Conservation (phyloP, 2,113 vertebrate genomes). For the Trematocara marginatum region DNA sequence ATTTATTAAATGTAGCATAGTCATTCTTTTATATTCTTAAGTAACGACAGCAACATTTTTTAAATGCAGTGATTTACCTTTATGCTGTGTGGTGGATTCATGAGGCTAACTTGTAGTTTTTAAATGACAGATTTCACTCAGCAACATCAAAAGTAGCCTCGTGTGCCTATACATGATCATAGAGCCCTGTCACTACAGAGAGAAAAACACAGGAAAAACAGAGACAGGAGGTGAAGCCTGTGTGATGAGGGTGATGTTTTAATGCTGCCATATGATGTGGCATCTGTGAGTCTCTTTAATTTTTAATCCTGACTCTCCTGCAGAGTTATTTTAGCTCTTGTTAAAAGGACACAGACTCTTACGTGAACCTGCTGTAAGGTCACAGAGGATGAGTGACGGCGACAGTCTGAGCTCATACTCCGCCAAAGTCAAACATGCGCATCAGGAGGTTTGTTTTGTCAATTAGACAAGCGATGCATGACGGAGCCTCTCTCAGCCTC, state of each 20-base stretch:
- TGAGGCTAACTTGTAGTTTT: neutral
- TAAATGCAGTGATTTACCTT: neutral
- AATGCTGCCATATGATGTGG: neutral
- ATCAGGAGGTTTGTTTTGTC: neutral
- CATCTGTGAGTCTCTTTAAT: constrained; percentile 3
- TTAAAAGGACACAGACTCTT: neutral
- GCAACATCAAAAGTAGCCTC: neutral
- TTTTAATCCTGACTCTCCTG: neutral
- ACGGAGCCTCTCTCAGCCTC: neutral
- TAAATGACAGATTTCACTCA: neutral
- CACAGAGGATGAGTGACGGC: neutral
- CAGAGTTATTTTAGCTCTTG: neutral
- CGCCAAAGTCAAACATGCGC: neutral
- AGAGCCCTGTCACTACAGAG: neutral
- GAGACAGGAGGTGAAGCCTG: neutral
- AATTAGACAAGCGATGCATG: constrained; percentile 12
- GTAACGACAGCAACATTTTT: neutral
- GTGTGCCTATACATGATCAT: neutral
- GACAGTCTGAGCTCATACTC: neutral
- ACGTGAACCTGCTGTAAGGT: neutral
- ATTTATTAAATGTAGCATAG: neutral
- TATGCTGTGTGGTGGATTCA: neutral
- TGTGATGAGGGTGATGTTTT: neutral
- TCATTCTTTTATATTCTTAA: neutral
- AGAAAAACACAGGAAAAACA: neutral